Evolutionary conservation across 2,113 vertebrate genomes (phyloP), one percentile per base, ranked within the genome.

Genomic region (Upupa epops): DNA sequence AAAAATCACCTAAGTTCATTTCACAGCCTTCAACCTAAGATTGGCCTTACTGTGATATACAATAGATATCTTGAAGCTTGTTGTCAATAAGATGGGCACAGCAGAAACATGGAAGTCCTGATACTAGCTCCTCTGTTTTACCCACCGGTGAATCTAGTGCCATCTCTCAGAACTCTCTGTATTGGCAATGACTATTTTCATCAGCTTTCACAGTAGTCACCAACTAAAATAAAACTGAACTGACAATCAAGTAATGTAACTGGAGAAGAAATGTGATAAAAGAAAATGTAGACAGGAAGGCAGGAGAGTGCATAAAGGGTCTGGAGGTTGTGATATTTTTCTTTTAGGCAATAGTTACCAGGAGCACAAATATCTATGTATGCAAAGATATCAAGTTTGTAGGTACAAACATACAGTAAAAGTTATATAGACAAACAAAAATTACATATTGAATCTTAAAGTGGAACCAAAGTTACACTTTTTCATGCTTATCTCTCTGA

Each of bases 1-100:
- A 93, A 95, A n/a, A 93, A 94, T 92, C 94, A 91, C 88, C 60
- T 26, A 21, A 91, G 87, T 92, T 95, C 85, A 83, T 91, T 73
- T 74, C 55, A 56, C 51, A 96, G 78, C 84, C 74, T 79, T 90
- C 79, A 92, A 90, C 82, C 83, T 56, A 75, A 81, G 64, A 28
- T 3, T 83, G 32, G 58, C 93, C 87, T 84, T 85, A 3, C 75
- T 78, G 28, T 48, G 25, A 32, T 45, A 19, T 25, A 13, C 0
- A 1, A 71, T 18, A 63, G 29, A 48, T 52, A 24, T 65, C 73
- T 66, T 42, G 63, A 73, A 61, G 59, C n/a, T 79, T 59, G 45
- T 64, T 58, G 65, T 37, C 48, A 21, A 56, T 51, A 46, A 17
- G 25, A 49, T 8, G 34, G 74, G 21, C 5, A 14, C 9, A 79